A percentile compares a stretch with the other conserved stretches of the same genome.
Conservation (phyloP, 2,888 invertebrate species). For the Belgica antarctica region DNA sequence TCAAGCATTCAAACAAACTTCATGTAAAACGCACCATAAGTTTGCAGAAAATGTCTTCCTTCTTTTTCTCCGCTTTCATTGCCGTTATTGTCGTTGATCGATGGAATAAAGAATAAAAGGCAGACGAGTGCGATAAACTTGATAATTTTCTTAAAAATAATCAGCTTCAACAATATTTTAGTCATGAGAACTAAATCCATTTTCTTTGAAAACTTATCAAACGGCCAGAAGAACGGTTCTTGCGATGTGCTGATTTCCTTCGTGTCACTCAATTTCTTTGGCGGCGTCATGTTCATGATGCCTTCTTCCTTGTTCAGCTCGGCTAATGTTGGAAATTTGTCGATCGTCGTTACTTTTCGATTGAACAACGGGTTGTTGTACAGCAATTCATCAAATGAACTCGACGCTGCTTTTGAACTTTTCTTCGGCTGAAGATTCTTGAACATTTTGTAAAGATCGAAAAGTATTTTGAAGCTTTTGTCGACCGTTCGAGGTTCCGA, state of each 20-base stretch:
- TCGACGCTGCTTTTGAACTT: too few species aligned
- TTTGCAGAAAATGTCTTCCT: not conserved
- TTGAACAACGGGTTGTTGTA: not conserved
- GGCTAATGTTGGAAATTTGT: not conserved
- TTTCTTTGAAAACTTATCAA: not conserved
- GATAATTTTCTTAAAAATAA: conserved; percentile 21
- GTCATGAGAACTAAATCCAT: not conserved
- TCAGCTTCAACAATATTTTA: conserved; percentile 3
- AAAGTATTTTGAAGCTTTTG: not conserved
- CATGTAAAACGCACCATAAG: not conserved
- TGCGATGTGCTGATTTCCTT: too few species aligned
- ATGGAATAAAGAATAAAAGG: conserved; percentile 8
- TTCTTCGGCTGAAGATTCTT: too few species aligned
- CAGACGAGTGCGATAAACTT: conserved; percentile 23
- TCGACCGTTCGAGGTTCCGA: not conserved
- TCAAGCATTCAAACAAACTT: too few species aligned
- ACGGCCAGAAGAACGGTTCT: not conserved
- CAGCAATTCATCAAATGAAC: not conserved
- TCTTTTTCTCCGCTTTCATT: not conserved
- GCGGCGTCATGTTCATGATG: not conserved
- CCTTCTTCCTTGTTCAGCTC: not conserved
- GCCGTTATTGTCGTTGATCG: not conserved
- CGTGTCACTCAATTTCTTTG: not conserved
- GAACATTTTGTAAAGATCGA: not conserved
- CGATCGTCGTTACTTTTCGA: not conserved